phyloP scores from a whole-genome alignment of 2,888 invertebrate species.

The Lasiommata megera region DNA sequence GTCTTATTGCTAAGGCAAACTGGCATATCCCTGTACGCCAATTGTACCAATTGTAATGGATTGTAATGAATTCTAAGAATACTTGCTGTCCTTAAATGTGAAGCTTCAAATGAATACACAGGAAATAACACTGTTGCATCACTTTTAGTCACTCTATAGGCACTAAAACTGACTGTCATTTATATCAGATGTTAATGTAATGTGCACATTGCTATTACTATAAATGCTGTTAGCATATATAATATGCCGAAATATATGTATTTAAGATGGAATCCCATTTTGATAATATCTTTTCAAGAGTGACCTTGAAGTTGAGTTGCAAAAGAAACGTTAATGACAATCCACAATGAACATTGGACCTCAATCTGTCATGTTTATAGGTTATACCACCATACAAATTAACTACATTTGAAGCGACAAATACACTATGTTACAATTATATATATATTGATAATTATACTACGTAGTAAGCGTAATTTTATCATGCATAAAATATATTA shows the following conservation, averaged over 20 bases:
- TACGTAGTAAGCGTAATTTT: conserved; percentile 42
- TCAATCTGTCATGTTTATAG: conserved; percentile 71
- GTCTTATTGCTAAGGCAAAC: too few species aligned
- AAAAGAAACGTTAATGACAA: conserved; percentile 56
- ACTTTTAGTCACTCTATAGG: neutral
- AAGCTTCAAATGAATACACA: conserved; percentile 1
- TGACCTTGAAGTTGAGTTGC: conserved; percentile 58
- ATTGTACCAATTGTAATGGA: neutral
- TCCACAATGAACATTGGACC: conserved; percentile 70
- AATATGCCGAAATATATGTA: too few species aligned
- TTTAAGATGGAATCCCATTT: neutral
- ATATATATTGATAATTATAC: conserved; percentile 40
- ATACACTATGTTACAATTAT: conserved; percentile 15
- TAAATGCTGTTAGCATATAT: too few species aligned
- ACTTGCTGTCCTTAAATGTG: neutral
- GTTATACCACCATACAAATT: conserved; percentile 55
- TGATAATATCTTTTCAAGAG: conserved; percentile 9
- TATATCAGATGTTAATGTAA: neutral
- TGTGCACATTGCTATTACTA: neutral
- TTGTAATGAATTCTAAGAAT: neutral
- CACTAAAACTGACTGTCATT: conserved; percentile 2
- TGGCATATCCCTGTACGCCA: neutral
- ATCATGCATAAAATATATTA: conserved; percentile 58
- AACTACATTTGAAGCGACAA: conserved; percentile 36
- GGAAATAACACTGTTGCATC: conserved; percentile 4